Conservation (phyloP, 2,888 invertebrate species). For the Leptinotarsa tumamoca region DNA sequence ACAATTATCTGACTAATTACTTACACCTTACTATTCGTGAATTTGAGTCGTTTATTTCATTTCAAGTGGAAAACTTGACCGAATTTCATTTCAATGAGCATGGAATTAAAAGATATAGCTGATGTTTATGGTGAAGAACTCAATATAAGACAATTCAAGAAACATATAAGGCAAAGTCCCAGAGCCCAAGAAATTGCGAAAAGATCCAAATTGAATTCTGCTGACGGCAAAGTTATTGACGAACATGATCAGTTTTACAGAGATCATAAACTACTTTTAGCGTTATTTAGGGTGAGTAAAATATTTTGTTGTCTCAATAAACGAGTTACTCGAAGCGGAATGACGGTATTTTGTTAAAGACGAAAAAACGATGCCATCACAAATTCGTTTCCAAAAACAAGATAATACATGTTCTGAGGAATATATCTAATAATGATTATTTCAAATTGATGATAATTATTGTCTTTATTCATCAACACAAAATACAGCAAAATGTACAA, state of each 20-base stretch:
- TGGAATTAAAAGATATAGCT: slow-evolving; percentile 51
- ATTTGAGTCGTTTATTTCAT: background rate
- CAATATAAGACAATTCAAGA: slow-evolving; percentile 46
- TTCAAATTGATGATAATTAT: too few species aligned
- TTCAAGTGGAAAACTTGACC: background rate
- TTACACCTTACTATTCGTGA: background rate
- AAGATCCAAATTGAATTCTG: slow-evolving; percentile 69
- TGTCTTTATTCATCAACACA: too few species aligned
- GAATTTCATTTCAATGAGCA: slow-evolving; percentile 18
- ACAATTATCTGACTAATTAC: background rate
- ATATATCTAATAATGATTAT: too few species aligned
- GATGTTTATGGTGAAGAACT: slow-evolving; percentile 55
- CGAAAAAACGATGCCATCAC: background rate
- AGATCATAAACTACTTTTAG: slow-evolving; percentile 75
- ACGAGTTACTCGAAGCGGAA: background rate
- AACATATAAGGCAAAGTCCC: slow-evolving; percentile 54
- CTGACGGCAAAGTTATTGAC: slow-evolving; percentile 73
- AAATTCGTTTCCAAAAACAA: background rate
- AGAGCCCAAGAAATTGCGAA: slow-evolving; percentile 60
- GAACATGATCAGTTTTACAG: slow-evolving; percentile 76
- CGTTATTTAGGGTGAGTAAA: slow-evolving; percentile 68
- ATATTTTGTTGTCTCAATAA: too few species aligned
- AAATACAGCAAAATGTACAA: too few species aligned
- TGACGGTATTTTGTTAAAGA: background rate
- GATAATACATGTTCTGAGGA: too few species aligned